These are phyloP conservation scores for Nesidiocoris tenuis DNA, from an alignment of 2,888 invertebrate genomes.

Conservation along the genomic window DNA sequence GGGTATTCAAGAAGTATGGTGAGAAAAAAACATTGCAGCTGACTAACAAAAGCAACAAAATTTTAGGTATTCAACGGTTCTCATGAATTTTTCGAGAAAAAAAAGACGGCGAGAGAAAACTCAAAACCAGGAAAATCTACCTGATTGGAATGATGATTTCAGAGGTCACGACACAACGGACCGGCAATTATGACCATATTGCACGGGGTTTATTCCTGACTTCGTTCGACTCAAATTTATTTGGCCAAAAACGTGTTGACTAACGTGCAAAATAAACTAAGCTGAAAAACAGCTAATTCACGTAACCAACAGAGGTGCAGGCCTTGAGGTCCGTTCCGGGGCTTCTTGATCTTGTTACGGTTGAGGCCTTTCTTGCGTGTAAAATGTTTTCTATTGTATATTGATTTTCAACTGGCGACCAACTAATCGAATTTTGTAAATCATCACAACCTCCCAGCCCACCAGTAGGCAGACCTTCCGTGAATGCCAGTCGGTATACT, in stretches of 20 bases:
- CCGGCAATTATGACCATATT: too few species aligned
- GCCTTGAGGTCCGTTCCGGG: constrained; percentile 12
- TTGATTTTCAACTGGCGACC: background rate
- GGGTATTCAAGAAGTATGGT: too few species aligned
- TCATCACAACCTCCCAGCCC: background rate
- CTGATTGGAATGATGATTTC: too few species aligned
- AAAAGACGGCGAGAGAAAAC: too few species aligned
- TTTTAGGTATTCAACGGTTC: too few species aligned
- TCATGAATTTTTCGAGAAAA: too few species aligned
- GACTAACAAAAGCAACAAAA: too few species aligned
- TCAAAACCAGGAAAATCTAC: too few species aligned
- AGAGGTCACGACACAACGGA: too few species aligned
- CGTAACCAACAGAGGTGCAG: constrained; percentile 28
- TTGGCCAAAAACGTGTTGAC: constrained; percentile 19
- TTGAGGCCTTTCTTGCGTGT: background rate
- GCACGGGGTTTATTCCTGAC: too few species aligned
- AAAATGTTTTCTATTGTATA: background rate
- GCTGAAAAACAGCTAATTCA: background rate
- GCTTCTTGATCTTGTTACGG: constrained; percentile 35
- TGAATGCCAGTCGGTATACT: constrained; percentile 1
- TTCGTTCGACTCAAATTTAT: background rate
- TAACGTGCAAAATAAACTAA: constrained; percentile 20
- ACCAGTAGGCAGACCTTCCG: background rate
- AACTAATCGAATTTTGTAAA: background rate
- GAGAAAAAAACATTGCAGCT: too few species aligned